A percentile compares a stretch with the other conserved stretches of the same genome.
Conservation (phyloP, 1,140 invertebrate genomes). For the Centruroides vittatus region DNA sequence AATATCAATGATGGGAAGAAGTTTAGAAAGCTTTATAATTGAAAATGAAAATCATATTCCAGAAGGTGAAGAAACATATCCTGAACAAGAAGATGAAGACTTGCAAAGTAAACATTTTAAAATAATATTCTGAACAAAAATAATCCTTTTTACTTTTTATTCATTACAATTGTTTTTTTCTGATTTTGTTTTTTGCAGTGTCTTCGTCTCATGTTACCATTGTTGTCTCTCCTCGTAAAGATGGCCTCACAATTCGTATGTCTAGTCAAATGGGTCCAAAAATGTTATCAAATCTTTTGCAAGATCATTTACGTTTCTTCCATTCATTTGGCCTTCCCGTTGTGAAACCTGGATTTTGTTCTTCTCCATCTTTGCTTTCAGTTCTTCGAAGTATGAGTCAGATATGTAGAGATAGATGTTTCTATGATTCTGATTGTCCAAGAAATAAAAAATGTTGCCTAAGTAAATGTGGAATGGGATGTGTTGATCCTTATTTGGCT, state of each 20-base stretch:
- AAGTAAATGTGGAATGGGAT: constrained; percentile 8
- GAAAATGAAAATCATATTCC: background rate
- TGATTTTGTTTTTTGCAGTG: background rate
- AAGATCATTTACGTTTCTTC: background rate
- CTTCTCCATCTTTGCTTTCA: constrained; percentile 13
- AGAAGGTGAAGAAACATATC: background rate
- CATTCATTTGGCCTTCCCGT: background rate
- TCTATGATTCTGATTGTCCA: constrained; percentile 12
- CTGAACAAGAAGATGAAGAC: background rate
- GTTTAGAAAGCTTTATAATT: background rate
- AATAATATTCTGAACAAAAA: too few relatives aligned
- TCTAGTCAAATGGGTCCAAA: background rate
- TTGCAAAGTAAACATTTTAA: background rate
- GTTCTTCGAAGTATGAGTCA: constrained; percentile 3
- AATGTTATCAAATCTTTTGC: background rate
- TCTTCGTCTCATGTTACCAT: background rate
- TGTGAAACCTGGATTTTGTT: constrained; percentile 9
- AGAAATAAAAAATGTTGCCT: constrained; percentile 13
- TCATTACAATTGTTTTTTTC: too few relatives aligned
- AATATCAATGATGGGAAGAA: background rate
- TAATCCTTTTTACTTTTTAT: too few relatives aligned
- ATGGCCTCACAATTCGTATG: background rate
- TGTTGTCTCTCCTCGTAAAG: background rate
- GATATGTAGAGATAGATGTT: constrained; percentile 8
- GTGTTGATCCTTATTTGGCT: constrained; percentile 1